Evolutionary conservation across 30 jellyfish, hydroid and myxozoan genomes (phyloP).

Genomic region (Turritopsis dohrnii): DNA sequence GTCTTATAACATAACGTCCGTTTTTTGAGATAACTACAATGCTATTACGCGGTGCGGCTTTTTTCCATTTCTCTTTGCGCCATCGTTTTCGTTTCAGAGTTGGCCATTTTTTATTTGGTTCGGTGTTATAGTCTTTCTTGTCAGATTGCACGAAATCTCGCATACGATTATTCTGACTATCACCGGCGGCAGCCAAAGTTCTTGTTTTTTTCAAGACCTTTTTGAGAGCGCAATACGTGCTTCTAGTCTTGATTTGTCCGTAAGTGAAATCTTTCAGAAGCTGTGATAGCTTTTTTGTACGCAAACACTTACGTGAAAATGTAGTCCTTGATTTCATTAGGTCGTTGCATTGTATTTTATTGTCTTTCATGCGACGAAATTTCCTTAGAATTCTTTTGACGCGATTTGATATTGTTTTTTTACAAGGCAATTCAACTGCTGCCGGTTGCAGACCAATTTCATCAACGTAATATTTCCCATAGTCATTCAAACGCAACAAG

Average conservation of each 20-base stretch:
- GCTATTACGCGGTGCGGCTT: background rate
- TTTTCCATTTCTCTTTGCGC: background rate
- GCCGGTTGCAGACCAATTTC: slow-evolving; percentile 25
- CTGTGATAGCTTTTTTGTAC: background rate
- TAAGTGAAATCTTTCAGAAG: slow-evolving; percentile 17
- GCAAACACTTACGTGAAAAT: slow-evolving; percentile 5
- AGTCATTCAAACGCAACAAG: background rate
- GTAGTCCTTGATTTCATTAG: background rate
- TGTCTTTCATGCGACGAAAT: slow-evolving; percentile 4
- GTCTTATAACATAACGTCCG: background rate
- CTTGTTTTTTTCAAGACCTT: background rate
- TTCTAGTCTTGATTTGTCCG: slow-evolving; percentile 1
- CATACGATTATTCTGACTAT: background rate
- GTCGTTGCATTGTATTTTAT: slow-evolving; percentile 19
- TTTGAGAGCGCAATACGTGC: background rate
- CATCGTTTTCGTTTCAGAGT: background rate
- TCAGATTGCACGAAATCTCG: background rate
- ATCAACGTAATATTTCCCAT: slow-evolving; percentile 19
- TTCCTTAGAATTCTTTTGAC: slow-evolving; percentile 7
- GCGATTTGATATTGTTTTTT: background rate
- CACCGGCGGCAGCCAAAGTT: background rate
- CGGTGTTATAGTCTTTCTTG: background rate
- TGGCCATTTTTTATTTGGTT: background rate
- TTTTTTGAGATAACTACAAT: slow-evolving; percentile 2
- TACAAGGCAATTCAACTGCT: slow-evolving; percentile 15